Evolutionary conservation across 1,140 invertebrate genomes (phyloP).

Genomic region (Meloidogyne exigua): DNA sequence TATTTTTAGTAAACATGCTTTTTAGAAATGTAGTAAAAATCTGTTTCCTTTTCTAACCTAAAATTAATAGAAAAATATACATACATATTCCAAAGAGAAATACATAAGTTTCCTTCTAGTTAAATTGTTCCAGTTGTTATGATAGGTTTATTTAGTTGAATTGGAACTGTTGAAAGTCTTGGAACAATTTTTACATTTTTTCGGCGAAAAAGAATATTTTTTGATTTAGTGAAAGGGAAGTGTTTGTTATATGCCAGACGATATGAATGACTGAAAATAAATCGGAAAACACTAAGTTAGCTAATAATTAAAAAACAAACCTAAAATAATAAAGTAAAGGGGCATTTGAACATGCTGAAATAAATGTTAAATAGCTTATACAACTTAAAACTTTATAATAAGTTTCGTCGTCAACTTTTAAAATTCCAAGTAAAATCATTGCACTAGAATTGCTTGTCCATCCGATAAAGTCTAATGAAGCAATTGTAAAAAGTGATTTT

Average conservation of each 20-base stretch:
- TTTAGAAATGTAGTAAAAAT: no score
- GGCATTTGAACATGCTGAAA: constrained; percentile 21
- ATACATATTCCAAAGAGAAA: no score
- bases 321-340: constrained; percentile 21
- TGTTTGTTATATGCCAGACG: constrained; percentile 10
- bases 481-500: constrained; percentile 22
- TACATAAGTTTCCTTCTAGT: no score
- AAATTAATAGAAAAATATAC: no score
- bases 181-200: not conserved
- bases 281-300: not conserved
- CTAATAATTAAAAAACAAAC: not conserved
- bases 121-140: not conserved
- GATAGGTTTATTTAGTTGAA: not conserved
- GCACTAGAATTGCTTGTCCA: constrained; percentile 24
- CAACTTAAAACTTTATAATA: constrained; percentile 10
- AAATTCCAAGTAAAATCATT: constrained; percentile 4
- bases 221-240: constrained; percentile 1
- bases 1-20: no score
- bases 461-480: constrained; percentile 11
- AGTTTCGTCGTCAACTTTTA: constrained; percentile 1
- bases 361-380: constrained; percentile 12
- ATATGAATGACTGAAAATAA: constrained; percentile 13
- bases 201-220: not conserved
- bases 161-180: not conserved
- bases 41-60: no score